phyloP scores from a whole-genome alignment of 2,888 invertebrate genomes.

The Vannuccia rotundouncinata region DNA sequence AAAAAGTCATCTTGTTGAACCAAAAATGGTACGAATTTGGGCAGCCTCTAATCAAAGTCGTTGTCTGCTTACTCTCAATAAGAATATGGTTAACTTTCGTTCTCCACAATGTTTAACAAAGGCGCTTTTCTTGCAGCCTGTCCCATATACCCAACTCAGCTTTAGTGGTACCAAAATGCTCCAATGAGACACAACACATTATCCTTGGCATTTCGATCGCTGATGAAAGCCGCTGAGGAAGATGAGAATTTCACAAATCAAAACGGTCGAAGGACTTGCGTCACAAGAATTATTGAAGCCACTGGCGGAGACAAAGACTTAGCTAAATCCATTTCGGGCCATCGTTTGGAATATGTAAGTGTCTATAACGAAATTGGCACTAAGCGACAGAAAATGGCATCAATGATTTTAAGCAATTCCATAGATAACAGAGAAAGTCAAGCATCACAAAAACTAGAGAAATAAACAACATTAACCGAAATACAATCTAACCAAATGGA shows the following conservation, averaged over 20 bases:
- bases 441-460: too few relatives aligned
- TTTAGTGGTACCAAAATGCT: not conserved
- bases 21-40: not conserved
- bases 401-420: too few relatives aligned
- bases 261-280: not conserved
- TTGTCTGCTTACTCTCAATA: not conserved
- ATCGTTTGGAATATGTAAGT: too few relatives aligned
- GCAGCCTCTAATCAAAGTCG: not conserved
- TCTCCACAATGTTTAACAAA: not conserved
- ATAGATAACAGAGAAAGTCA: too few relatives aligned
- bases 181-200: not conserved
- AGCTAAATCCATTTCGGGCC: too few relatives aligned
- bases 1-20: not conserved
- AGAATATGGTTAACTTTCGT: not conserved
- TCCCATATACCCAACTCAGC: not conserved
- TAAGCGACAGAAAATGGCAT: too few relatives aligned
- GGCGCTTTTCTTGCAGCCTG: not conserved
- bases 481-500: too few relatives aligned
- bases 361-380: too few relatives aligned
- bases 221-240: not conserved
- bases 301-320: too few relatives aligned
- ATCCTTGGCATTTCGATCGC: not conserved
- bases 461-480: too few relatives aligned
- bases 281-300: not conserved
- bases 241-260: not conserved